phyloP scores from a whole-genome alignment of 2,888 invertebrate genomes.

The Achlya flavicornis region DNA sequence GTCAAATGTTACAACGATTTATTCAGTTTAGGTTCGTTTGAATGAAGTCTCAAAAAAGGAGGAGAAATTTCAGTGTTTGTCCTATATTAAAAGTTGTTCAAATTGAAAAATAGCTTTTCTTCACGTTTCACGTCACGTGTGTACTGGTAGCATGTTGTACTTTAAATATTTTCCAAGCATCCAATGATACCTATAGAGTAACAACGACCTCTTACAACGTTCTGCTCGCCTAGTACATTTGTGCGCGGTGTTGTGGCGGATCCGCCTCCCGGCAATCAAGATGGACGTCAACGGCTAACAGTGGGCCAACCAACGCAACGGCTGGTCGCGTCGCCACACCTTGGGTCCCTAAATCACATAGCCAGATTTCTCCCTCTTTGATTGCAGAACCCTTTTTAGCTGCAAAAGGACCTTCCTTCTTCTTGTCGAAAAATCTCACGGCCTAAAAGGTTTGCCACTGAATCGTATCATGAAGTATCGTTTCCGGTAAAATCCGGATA shows the following conservation, averaged over 20 bases:
- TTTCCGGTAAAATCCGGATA: conserved; percentile 32
- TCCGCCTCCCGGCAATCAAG: conserved; percentile 56
- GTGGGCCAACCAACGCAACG: conserved; percentile 16
- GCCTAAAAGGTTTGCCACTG: background rate
- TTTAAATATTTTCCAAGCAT: too few relatives aligned
- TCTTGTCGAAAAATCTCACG: background rate
- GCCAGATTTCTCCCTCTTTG: background rate
- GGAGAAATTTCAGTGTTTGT: too few relatives aligned
- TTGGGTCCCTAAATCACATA: background rate
- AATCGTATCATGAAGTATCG: background rate
- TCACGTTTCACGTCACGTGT: background rate
- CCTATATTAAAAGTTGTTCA: too few relatives aligned
- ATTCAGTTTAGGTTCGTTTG: too few relatives aligned
- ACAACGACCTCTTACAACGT: conserved; percentile 29
- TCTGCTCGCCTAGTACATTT: conserved; percentile 58
- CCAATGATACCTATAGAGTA: conserved; percentile 19
- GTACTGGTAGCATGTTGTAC: background rate
- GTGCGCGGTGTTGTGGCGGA: conserved; percentile 60
- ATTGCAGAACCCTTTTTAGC: background rate
- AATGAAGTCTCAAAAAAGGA: too few relatives aligned
- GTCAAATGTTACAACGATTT: too few relatives aligned
- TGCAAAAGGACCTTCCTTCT: background rate
- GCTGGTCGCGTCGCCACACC: background rate
- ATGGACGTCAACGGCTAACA: conserved; percentile 38
- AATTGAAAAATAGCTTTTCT: too few relatives aligned